phyloP scores from a whole-genome alignment of 2,888 invertebrate genomes.

The Acrobasis repandana region DNA sequence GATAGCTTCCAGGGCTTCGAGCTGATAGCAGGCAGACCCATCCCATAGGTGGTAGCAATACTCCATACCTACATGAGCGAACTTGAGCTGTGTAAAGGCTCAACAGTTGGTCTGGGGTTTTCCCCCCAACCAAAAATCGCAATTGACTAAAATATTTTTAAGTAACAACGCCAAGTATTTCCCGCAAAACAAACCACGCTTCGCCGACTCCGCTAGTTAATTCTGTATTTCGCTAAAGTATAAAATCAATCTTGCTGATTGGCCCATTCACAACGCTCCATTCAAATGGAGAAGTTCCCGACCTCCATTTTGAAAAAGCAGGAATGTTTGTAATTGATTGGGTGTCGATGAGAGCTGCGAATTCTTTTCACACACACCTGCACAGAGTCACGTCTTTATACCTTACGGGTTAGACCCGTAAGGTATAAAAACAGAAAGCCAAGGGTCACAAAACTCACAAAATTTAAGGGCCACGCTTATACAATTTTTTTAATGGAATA shows the following conservation, averaged over 20 bases:
- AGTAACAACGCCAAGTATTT: neutral
- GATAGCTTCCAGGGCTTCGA: too few species aligned
- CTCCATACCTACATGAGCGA: too few species aligned
- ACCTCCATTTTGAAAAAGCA: constrained; percentile 5
- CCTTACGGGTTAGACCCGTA: neutral
- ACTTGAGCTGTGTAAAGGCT: too few species aligned
- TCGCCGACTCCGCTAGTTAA: constrained; percentile 20
- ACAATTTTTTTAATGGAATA: too few species aligned
- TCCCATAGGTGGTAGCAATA: too few species aligned
- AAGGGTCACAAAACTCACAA: too few species aligned
- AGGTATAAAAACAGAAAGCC: too few species aligned
- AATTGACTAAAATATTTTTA: too few species aligned
- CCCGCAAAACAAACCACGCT: neutral
- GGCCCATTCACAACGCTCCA: constrained; percentile 23
- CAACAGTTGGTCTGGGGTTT: too few species aligned
- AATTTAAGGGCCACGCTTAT: too few species aligned
- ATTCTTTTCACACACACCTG: neutral
- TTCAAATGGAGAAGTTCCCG: constrained; percentile 9
- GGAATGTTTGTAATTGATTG: neutral
- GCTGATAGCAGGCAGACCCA: too few species aligned
- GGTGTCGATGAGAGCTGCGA: neutral
- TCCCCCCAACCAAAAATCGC: too few species aligned
- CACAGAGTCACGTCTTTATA: constrained; percentile 8
- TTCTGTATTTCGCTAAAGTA: constrained; percentile 7
- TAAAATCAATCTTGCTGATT: constrained; percentile 31